Percentiles rank a stretch among this genome's conserved stretches.
Evolutionary conservation across 2,113 vertebrate genomes (phyloP).

Genomic region (Apteryx mantelli): DNA sequence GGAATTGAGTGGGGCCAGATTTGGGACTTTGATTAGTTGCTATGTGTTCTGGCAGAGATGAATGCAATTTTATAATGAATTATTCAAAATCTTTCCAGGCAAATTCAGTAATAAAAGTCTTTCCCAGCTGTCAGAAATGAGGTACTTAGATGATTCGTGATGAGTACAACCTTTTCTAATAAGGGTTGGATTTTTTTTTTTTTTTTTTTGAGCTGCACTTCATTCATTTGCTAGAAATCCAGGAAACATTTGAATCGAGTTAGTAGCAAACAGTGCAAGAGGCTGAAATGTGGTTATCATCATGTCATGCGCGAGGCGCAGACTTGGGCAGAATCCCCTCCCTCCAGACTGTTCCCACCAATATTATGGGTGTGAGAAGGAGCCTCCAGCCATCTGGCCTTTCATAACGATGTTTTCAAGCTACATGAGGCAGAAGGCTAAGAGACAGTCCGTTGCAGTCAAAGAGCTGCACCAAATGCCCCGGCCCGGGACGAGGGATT

Average conservation of each 20-base stretch:
- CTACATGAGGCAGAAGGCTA: slow-evolving; percentile 10
- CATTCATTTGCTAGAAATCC: slow-evolving; percentile 43
- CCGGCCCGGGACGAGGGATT: not conserved
- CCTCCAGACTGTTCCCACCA: slow-evolving; percentile 21
- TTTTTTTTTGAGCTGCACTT: slow-evolving; percentile 34
- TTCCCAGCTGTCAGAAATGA: slow-evolving; percentile 33
- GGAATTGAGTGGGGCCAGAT: not conserved
- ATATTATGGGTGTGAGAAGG: slow-evolving; percentile 45
- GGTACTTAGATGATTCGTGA: slow-evolving; percentile 9
- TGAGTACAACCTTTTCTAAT: slow-evolving; percentile 27
- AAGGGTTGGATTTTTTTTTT: slow-evolving; percentile 21
- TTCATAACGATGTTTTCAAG: slow-evolving; percentile 51
- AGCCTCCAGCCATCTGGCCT: slow-evolving; percentile 68
- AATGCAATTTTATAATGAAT: slow-evolving; percentile 42
- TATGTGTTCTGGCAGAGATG: not conserved
- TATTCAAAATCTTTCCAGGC: slow-evolving; percentile 35
- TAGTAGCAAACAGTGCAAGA: slow-evolving; percentile 4
- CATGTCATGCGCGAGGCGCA: slow-evolving; percentile 19
- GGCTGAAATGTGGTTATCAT: slow-evolving; percentile 42
- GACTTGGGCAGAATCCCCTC: not conserved
- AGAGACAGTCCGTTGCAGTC: not conserved
- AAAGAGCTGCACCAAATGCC: slow-evolving; percentile 9
- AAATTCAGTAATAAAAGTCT: slow-evolving; percentile 40
- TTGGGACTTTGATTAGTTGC: slow-evolving; percentile 7
- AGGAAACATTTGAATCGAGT: slow-evolving; percentile 44